phyloP scores from a whole-genome alignment of 2,888 invertebrate species.

The Lasioglossum calceatum region DNA sequence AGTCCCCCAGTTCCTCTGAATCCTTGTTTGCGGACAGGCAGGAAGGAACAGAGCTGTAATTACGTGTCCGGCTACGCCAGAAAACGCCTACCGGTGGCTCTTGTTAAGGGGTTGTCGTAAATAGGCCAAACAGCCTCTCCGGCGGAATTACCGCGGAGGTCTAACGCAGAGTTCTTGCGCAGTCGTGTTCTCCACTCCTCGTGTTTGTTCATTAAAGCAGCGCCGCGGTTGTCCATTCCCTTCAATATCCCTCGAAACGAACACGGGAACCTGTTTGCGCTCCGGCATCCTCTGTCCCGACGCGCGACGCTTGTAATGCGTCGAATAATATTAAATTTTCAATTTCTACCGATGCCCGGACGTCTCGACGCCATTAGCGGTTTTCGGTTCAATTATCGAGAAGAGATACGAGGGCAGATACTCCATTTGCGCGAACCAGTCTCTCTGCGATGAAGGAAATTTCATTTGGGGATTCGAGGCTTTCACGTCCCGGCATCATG shows the following conservation, averaged over 20 bases:
- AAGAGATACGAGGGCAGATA: not conserved
- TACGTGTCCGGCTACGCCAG: conserved; percentile 56
- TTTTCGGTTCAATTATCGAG: not conserved
- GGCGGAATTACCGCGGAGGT: conserved; percentile 31
- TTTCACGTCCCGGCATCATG: no score
- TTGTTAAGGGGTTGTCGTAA: conserved; percentile 58
- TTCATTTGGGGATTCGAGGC: no score
- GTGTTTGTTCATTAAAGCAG: conserved; percentile 32
- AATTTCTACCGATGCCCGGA: conserved; percentile 27
- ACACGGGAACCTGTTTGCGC: conserved; percentile 13
- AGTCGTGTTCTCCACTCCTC: conserved; percentile 25
- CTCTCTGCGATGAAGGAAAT: no score
- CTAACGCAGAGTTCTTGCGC: conserved; percentile 19
- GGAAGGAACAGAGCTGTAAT: conserved; percentile 61
- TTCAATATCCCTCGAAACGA: conserved; percentile 3
- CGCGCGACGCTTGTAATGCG: conserved; percentile 5
- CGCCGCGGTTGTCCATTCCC: conserved; percentile 10
- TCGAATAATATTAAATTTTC: conserved; percentile 31
- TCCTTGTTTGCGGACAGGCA: conserved; percentile 41
- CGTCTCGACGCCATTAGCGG: not conserved
- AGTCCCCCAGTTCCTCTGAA: conserved; percentile 47
- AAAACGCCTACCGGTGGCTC: conserved; percentile 50
- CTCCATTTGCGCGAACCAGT: not conserved
- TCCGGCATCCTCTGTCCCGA: not conserved
- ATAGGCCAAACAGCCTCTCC: conserved; percentile 56